Evolutionary conservation across 2,113 vertebrate genomes (phyloP), one percentile per base, ranked within the genome.

Genomic region (Silurus meridionalis): DNA sequence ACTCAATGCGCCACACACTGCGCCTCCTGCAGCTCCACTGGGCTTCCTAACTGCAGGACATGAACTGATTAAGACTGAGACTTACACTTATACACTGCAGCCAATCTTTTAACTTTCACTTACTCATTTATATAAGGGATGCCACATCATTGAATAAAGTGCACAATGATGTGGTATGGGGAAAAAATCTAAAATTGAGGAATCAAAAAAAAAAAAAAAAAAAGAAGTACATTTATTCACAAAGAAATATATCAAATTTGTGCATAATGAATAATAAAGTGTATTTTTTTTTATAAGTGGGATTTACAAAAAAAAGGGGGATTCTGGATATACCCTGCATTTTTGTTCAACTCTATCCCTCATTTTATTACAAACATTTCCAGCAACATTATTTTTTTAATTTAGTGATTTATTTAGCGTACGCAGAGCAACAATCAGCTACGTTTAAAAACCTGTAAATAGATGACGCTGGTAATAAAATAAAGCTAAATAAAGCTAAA

Each of bases 1-100:
- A 50, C 74, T 81, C 57, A 88, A 88, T 88, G 87, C 83, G 74
- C 80, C 86, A 89, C 66, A 74, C 84, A 50, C 69, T 72, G 82
- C 83, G 84, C 63, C 66, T 87, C 46, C 58, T 50, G 80, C 72
- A 19, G 80, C 80, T 80, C 50, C 80, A 82, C 52, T 52, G 15
- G 66, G 37, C 57, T 81, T 67, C 53, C 17, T 48, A n/a, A 81
- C 78, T 60, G 37, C 28, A 55, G 75, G n/a, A 48, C 28, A 46
- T 80, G 23, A 15, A 67, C 8, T 58, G 85, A 84, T 88, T 78
- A 37, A 85, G 78, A 25, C 50, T 53, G 74, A 77, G 48, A 81
- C 52, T 53, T 67, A 37, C 37, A 37, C 37, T 37, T 37, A 37
- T 37, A 2, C 78, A 71, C 75, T n/a, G 77, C 79, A 87, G 85